phyloP scores from a whole-genome alignment of 2,888 invertebrate species.

The Plagodis pulveraria region DNA sequence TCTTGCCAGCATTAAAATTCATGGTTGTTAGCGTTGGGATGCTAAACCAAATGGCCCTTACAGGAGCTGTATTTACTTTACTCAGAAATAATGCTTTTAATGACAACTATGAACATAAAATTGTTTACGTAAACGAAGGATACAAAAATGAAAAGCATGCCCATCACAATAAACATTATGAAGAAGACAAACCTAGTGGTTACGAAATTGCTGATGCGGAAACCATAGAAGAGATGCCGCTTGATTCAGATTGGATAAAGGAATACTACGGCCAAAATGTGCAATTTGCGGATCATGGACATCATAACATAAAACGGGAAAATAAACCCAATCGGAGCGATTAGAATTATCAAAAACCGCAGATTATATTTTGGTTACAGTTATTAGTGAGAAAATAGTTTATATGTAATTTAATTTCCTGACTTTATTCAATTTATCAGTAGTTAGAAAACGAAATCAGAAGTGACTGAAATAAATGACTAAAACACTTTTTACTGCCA shows the following conservation, averaged over 20 bases:
- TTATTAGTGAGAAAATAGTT: background rate
- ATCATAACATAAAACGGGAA: constrained; percentile 9
- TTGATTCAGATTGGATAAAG: constrained; percentile 43
- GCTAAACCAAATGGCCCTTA: constrained; percentile 88
- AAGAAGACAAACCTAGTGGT: constrained; percentile 15
- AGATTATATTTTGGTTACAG: background rate
- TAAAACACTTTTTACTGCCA: no score
- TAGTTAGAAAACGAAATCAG: no score
- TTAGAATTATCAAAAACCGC: background rate
- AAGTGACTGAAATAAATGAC: no score
- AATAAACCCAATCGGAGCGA: background rate
- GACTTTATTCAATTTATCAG: no score
- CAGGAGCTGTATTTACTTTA: constrained; percentile 85
- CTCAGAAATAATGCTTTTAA: constrained; percentile 85
- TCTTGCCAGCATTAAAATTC: constrained; percentile 88
- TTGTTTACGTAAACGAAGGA: constrained; percentile 85
- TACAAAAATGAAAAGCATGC: constrained; percentile 74
- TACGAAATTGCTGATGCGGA: constrained; percentile 37
- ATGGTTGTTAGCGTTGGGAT: constrained; percentile 85
- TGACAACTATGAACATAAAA: constrained; percentile 80
- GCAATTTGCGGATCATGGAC: constrained; percentile 6
- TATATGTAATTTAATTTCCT: background rate
- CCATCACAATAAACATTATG: constrained; percentile 31
- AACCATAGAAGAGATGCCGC: constrained; percentile 44
- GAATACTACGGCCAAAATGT: constrained; percentile 38